These are phyloP conservation scores for Lacerta agilis DNA, from an alignment of 2,797 vertebrate species.

Conservation along the genomic window DNA sequence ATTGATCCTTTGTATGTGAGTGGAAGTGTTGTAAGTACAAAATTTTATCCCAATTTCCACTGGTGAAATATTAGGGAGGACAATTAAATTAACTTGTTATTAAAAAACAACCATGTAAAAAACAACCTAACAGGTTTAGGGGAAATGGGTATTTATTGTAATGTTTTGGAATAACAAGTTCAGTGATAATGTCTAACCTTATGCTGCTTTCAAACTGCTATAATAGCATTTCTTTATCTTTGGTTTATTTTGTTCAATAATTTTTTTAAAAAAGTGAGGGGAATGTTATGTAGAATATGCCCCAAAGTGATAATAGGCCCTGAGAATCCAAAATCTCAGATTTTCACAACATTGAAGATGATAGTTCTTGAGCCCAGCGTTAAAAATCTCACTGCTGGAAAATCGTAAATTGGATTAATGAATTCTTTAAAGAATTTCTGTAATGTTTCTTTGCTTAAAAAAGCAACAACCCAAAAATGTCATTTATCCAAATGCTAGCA, in stretches of 20 bases:
- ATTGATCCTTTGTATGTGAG: neutral
- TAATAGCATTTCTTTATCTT: no score
- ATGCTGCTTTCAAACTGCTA: no score
- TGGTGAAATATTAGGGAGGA: neutral
- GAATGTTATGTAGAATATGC: no score
- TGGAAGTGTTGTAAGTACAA: neutral
- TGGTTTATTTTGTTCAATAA: no score
- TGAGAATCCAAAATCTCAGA: neutral
- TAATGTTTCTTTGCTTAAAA: neutral
- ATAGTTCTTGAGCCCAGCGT: neutral
- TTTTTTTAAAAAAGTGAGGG: no score
- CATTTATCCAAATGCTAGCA: neutral
- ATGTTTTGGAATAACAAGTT: no score
- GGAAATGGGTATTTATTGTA: no score
- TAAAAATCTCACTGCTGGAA: slow-evolving; percentile 31
- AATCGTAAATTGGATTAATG: slow-evolving; percentile 3
- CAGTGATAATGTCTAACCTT: no score
- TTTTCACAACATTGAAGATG: neutral
- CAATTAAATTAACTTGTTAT: no score
- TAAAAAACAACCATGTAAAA: no score
- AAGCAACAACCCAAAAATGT: neutral
- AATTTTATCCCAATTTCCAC: neutral
- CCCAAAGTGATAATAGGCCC: neutral
- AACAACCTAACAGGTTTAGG: no score
- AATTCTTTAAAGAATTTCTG: neutral